A percentile compares a stretch with the other conserved stretches of the same genome.
Conservation (phyloP, 2,797 vertebrate species). For the Enteromius afrohamiltoni region DNA sequence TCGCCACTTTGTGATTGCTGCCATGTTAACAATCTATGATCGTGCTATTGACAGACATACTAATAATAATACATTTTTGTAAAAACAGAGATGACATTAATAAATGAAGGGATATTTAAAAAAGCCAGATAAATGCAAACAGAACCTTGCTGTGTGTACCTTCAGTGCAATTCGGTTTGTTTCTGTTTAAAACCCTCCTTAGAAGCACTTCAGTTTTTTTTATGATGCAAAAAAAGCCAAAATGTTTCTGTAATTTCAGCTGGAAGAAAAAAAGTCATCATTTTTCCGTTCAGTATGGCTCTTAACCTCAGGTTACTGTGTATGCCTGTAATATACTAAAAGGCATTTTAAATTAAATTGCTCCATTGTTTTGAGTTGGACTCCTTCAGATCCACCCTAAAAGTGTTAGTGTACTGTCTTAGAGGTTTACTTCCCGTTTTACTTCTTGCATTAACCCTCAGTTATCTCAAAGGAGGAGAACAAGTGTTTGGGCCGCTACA, state of each 20-base stretch:
- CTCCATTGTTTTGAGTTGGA: background rate
- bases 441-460: background rate
- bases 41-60: too few relatives aligned
- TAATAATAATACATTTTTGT: background rate
- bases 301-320: background rate
- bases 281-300: background rate
- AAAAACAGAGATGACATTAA: background rate
- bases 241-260: background rate
- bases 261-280: background rate
- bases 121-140: background rate
- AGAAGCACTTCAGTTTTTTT: background rate
- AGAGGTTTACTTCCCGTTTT: background rate
- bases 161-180: background rate
- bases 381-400: background rate
- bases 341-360: background rate
- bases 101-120: background rate
- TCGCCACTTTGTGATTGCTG: background rate
- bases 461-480: background rate
- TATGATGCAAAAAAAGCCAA: background rate
- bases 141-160: constrained; percentile 7
- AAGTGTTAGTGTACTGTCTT: background rate
- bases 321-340: background rate
- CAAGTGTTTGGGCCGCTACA: constrained; percentile 22
- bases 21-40: background rate
- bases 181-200: background rate